These are phyloP conservation scores for Drosophila sordidula DNA, from an alignment of 2,888 invertebrate species.

Conservation along the genomic window DNA sequence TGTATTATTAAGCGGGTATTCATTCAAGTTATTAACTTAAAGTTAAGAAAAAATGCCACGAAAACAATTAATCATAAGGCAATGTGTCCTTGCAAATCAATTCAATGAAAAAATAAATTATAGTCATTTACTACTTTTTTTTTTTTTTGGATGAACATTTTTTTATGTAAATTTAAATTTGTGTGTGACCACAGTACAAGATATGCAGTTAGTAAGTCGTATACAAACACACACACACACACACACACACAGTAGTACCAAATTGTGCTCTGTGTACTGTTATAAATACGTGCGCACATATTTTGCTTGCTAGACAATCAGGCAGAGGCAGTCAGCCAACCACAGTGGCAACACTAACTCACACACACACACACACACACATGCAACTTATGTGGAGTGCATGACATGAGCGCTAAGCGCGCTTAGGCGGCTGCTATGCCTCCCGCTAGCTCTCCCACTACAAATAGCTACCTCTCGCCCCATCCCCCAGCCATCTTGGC, in stretches of 20 bases:
- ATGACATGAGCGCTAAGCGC: slow-evolving; percentile 73
- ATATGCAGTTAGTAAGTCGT: slow-evolving; percentile 71
- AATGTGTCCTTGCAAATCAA: too few relatives aligned
- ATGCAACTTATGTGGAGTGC: slow-evolving; percentile 68
- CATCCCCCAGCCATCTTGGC: slow-evolving; percentile 4
- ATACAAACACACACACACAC: slow-evolving; percentile 28
- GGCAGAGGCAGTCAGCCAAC: slow-evolving; percentile 55
- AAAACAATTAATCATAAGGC: too few relatives aligned
- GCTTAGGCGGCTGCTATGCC: slow-evolving; percentile 56
- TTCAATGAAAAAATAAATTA: too few relatives aligned
- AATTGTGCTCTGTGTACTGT: slow-evolving; percentile 56
- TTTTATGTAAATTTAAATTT: background rate
- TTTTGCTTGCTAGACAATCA: slow-evolving; percentile 59
- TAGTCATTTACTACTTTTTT: too few relatives aligned
- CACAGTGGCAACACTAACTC: slow-evolving; percentile 48
- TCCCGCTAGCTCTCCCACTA: slow-evolving; percentile 24
- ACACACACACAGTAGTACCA: slow-evolving; percentile 17
- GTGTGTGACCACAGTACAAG: slow-evolving; percentile 24
- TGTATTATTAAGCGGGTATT: too few relatives aligned
- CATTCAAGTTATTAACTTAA: too few relatives aligned
- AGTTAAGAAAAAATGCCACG: too few relatives aligned
- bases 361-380: slow-evolving; percentile 13
- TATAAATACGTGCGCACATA: slow-evolving; percentile 67
- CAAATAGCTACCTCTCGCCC: slow-evolving; percentile 2
- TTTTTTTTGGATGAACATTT: too few relatives aligned